Conservation (phyloP, 2,888 invertebrate genomes). For the Spodoptera picta region DNA sequence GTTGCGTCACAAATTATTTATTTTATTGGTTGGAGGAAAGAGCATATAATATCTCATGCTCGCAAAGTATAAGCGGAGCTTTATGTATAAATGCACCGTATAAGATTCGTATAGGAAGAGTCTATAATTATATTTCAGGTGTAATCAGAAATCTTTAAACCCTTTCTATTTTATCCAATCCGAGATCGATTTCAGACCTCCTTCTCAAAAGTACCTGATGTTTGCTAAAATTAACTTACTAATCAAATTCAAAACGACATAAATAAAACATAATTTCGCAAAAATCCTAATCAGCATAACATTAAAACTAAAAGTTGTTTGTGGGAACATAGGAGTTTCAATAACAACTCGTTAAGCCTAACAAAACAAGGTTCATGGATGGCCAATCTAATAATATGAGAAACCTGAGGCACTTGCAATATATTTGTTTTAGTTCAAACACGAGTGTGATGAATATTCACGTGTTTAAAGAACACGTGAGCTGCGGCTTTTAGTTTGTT, state of each 20-base stretch:
- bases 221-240: no score
- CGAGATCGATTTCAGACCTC: no score
- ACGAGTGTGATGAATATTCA: constrained; percentile 21
- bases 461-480: constrained; percentile 1
- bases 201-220: no score
- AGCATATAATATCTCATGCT: no score
- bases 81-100: no score
- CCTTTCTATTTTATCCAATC: neutral
- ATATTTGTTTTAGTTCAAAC: constrained; percentile 15
- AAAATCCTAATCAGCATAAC: neutral
- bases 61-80: no score
- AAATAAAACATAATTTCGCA: no score
- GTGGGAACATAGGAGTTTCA: neutral
- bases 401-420: constrained; percentile 6
- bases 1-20: neutral
- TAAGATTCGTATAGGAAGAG: no score
- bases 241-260: no score
- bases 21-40: no score
- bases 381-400: constrained; percentile 2
- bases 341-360: constrained; percentile 1
- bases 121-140: no score
- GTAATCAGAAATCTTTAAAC: neutral
- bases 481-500: constrained; percentile 9
- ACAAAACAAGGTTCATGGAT: neutral
- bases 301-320: neutral